Evolutionary conservation across 1,140 invertebrate genomes (phyloP), one percentile per base, ranked within the genome.

Genomic region (Orchestia grillus): DNA sequence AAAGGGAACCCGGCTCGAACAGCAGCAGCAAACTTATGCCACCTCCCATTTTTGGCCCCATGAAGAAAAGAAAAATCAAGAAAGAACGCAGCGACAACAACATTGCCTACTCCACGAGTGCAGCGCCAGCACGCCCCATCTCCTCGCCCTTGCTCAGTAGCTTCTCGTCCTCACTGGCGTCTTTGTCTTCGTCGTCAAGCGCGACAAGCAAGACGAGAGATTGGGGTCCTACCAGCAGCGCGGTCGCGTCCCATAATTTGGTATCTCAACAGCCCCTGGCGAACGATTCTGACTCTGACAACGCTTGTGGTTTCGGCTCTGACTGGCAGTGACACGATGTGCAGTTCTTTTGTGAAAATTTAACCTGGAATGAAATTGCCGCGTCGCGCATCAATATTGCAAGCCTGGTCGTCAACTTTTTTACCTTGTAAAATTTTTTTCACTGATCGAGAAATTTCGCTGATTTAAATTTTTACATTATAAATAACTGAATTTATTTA

Each of bases 231-330:
- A 96, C 95, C 57, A 96, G 44, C 96, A 96, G 96, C 90, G 97
- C 96, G 97, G 97, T 8, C 97, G 97, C 62, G 97, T 97, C 36
- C 97, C 97, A 57, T 57, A 95, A 95, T 96, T 95, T 87, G n/a
- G 95, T 94, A n/a, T 57, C 95, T 96, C 95, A 92, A 96, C 97
- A 87, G 97, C 97, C 42, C 98, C 98, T 90, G 98, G 98, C 16
- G 98, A 95, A 44, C 43, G 96, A 96, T 44, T 96, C 96, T 45
- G 98, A 98, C 96, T 98, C 98, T 0, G 98, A 98, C 97, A 98
- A 98, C 0, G 98, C 98, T n/a, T 98, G 98, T 97, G 98, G 98
- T 0, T 98, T 98, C 97, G 98, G 98, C 97, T 98, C 98, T 0
- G 98, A 98, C 77, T 98, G 98, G 98, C 96, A 95, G 95, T 96